These are phyloP conservation scores for Zelleria hepariella DNA, from an alignment of 2,888 invertebrate species.

Conservation along the genomic window DNA sequence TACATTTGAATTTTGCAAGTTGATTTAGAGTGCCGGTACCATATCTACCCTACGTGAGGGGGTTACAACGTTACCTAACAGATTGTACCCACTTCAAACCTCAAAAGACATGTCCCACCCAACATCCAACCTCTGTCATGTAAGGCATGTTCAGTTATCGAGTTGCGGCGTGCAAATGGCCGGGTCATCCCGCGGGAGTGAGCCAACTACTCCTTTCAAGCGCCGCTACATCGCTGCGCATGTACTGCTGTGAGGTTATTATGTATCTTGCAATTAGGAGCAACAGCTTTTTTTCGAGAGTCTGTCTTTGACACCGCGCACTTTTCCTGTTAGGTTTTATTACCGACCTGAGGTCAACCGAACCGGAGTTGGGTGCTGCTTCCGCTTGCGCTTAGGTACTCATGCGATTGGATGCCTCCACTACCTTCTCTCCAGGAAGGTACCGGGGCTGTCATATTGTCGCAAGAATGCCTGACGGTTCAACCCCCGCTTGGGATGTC, in stretches of 20 bases:
- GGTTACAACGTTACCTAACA: background rate
- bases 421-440: too few relatives aligned
- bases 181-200: background rate
- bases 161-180: conserved; percentile 14
- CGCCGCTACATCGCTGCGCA: background rate
- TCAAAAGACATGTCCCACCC: conserved; percentile 4
- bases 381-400: too few relatives aligned
- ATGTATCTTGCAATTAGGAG: too few relatives aligned
- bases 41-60: background rate
- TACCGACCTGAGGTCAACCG: too few relatives aligned
- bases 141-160: conserved; percentile 19
- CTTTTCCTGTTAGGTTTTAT: too few relatives aligned
- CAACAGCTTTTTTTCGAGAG: too few relatives aligned
- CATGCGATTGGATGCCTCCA: too few relatives aligned
- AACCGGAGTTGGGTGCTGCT: too few relatives aligned
- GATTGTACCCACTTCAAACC: background rate
- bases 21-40: background rate
- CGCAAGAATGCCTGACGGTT: too few relatives aligned
- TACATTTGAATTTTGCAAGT: background rate
- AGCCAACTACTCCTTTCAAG: background rate
- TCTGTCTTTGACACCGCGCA: too few relatives aligned
- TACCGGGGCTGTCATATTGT: too few relatives aligned
- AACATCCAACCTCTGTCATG: conserved; percentile 5
- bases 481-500: too few relatives aligned
- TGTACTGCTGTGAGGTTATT: background rate